Base-by-base conservation (phyloP, 2,113 vertebrate species). In the Oncorhynchus tshawytscha region DNA sequence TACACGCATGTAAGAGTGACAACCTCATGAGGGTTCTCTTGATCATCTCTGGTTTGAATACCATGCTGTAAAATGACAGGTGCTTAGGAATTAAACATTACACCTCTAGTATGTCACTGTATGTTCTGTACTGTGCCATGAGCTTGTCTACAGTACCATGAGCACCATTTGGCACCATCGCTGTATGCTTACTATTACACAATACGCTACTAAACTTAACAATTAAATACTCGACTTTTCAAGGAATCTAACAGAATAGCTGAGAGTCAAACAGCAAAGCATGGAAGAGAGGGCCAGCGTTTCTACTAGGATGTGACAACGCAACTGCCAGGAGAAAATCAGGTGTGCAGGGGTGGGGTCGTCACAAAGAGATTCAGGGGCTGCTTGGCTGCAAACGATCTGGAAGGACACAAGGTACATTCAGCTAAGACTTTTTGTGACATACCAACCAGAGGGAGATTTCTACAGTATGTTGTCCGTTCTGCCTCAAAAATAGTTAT, bases 281-380 rank as follows among this genome's bases (percentile, higher is more conserved):
- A 70, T 67, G 65, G 62, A 54, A 39, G 66, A 65, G 54, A 54
- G 27, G 67, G 49, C 16, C n/a, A 12, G 3, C 39, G 3, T 11
- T 78, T 48, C 66, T 70, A 2, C 4, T 74, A 71, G 31, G 22
- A 39, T 51, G 64, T 64, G 57, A 51, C 29, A 69, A 65, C 54
- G 27, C 51, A 60, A 25, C 65, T 15, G 54, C 18, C 54, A 57
- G 62, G 34, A 45, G 16, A 69, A 67, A 68, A 45, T 8, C 20
- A 22, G 70, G 81, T 80, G 67, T 83, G 79, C 73, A 80, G 39
- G 39, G 39, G 9, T 11, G 39, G 39, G 39, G 9, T 45, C 39
- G 9, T 45, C 39, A 12, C 39, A 45, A 45, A 45, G 39, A 45
- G 39, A 45, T 45, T 45, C 39, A 45, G 39, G 9, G 39, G 39